phyloP scores from a whole-genome alignment of 2,797 vertebrate genomes.

The Halcyon badia region DNA sequence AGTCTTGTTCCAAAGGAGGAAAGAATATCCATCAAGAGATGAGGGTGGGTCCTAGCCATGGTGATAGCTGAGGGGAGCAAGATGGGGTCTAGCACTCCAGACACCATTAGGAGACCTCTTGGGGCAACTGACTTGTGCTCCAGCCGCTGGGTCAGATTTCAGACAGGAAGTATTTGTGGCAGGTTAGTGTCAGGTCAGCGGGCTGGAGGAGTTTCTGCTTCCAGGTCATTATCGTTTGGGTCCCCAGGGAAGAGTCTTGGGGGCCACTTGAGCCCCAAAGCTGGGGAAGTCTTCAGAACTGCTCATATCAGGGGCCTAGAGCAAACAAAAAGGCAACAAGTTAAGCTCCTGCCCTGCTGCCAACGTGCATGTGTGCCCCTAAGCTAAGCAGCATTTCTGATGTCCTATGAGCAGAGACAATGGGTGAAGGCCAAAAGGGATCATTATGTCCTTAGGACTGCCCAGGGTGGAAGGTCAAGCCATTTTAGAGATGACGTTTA shows the following conservation, averaged over 20 bases:
- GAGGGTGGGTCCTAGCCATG: slow-evolving; percentile 65
- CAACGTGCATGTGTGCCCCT: neutral
- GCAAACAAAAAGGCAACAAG: slow-evolving; percentile 59
- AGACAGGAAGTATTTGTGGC: slow-evolving; percentile 70
- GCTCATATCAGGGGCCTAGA: slow-evolving; percentile 97
- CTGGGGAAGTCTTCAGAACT: slow-evolving; percentile 99
- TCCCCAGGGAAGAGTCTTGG: slow-evolving; percentile 95
- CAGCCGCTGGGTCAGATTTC: slow-evolving; percentile 78
- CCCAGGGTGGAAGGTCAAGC: neutral
- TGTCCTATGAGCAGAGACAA: neutral
- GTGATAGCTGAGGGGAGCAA: slow-evolving; percentile 53
- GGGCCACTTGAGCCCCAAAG: slow-evolving; percentile 95
- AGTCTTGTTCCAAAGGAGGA: slow-evolving; percentile 61
- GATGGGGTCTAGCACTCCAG: slow-evolving; percentile 66
- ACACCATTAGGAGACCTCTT: slow-evolving; percentile 81
- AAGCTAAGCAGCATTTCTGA: neutral
- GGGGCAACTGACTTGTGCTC: slow-evolving; percentile 74
- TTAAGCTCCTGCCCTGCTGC: slow-evolving; percentile 16
- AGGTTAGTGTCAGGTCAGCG: slow-evolving; percentile 74
- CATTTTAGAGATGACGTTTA: neutral
- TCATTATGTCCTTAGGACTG: neutral
- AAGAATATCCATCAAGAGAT: slow-evolving; percentile 66
- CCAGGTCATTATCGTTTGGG: slow-evolving; percentile 94
- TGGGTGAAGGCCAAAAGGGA: neutral
- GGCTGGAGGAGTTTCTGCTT: slow-evolving; percentile 79